Percentiles rank a stretch among this genome's conserved stretches.
Conservation (phyloP, 2,113 vertebrate genomes). For the Cynopterus brachyotis region DNA sequence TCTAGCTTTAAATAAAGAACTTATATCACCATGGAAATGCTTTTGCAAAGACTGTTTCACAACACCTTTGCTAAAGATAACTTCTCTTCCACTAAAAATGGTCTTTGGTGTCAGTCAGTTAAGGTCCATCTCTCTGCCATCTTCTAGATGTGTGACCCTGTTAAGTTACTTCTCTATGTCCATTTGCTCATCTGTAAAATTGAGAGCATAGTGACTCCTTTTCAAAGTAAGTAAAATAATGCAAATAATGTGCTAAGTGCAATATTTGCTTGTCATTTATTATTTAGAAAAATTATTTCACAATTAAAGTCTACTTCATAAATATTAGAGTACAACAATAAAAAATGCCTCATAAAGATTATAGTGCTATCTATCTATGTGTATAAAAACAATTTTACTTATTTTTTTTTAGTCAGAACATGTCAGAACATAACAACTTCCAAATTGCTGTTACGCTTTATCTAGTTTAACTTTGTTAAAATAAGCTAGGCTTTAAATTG, state of each 20-base stretch:
- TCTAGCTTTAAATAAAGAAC: not conserved
- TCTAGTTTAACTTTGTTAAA: constrained; percentile 1
- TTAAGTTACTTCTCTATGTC: not conserved
- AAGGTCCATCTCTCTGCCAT: not conserved
- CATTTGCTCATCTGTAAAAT: not conserved
- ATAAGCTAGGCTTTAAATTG: not conserved
- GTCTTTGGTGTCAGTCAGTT: not conserved
- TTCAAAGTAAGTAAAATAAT: not conserved
- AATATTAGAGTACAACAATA: not conserved
- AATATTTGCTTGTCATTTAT: not conserved
- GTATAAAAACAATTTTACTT: not conserved
- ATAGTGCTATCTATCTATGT: not conserved
- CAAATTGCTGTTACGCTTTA: not conserved
- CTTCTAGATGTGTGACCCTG: not conserved
- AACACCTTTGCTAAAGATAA: not conserved
- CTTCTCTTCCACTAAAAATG: not conserved
- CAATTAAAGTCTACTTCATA: not conserved
- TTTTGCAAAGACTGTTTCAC: not conserved
- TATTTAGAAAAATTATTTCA: not conserved
- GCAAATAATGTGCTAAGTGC: not conserved
- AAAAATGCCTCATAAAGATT: not conserved
- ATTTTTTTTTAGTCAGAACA: not conserved
- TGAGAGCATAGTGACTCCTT: not conserved
- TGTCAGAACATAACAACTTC: not conserved
- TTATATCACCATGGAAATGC: not conserved